Conservation (phyloP, 2,797 vertebrate genomes). For the Sebastes wilsoni region DNA sequence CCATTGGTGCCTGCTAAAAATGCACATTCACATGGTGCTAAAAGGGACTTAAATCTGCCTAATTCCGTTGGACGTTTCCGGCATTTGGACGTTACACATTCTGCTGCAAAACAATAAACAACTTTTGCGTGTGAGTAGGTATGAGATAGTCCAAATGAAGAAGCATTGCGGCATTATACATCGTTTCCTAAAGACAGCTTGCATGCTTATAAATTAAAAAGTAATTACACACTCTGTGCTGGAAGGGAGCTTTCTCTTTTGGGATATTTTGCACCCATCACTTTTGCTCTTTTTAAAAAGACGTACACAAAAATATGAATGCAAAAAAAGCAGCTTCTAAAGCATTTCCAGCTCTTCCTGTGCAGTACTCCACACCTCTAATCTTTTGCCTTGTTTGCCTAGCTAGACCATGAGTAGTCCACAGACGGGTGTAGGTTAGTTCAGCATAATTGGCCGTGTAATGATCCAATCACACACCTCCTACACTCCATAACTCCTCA, state of each 20-base stretch:
- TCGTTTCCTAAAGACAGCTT: neutral
- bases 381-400: slow-evolving; percentile 42
- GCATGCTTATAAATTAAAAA: neutral
- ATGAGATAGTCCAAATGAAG: neutral
- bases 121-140: neutral
- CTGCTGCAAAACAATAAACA: neutral
- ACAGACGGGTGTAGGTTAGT: slow-evolving; percentile 38
- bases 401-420: slow-evolving; percentile 29
- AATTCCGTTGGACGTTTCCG: neutral
- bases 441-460: slow-evolving; percentile 71
- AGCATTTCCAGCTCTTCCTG: neutral
- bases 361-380: neutral
- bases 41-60: neutral
- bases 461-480: slow-evolving; percentile 64
- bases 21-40: neutral
- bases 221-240: neutral
- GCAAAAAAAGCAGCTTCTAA: neutral
- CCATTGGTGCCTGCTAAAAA: neutral
- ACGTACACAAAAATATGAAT: neutral
- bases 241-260: neutral
- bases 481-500: slow-evolving; percentile 39
- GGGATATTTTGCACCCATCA: neutral
- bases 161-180: neutral
- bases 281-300: neutral
- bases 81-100: neutral